Conservation (phyloP, 2,888 invertebrate genomes). For the Amiota communis region DNA sequence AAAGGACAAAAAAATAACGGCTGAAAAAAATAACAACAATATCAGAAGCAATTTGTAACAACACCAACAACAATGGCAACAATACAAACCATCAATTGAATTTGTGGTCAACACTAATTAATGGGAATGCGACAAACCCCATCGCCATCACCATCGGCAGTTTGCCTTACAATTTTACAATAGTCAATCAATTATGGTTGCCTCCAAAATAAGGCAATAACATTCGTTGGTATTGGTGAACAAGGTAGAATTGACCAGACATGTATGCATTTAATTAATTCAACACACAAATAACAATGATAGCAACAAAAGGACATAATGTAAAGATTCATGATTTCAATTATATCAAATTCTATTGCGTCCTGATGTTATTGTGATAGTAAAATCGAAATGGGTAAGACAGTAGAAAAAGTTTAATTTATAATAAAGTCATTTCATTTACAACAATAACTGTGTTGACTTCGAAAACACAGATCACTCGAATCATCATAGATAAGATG, state of each 20-base stretch:
- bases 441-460: too few relatives aligned
- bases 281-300: not conserved
- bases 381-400: too few relatives aligned
- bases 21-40: too few relatives aligned
- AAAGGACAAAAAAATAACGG: too few relatives aligned
- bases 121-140: slow-evolving; percentile 11
- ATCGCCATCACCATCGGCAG: not conserved
- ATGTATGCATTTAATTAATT: slow-evolving; percentile 12
- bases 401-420: too few relatives aligned
- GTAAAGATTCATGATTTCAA: too few relatives aligned
- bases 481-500: too few relatives aligned
- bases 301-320: too few relatives aligned
- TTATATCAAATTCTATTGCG: too few relatives aligned
- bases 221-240: not conserved
- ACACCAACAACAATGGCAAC: not conserved
- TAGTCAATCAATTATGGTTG: slow-evolving; percentile 24
- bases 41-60: not conserved
- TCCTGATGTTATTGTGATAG: too few relatives aligned
- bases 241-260: not conserved
- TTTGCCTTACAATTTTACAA: not conserved
- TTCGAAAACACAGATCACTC: too few relatives aligned
- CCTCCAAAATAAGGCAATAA: not conserved
- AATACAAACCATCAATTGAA: slow-evolving; percentile 14
- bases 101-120: slow-evolving; percentile 30
- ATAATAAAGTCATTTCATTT: too few relatives aligned